Conservation (phyloP, 2,888 invertebrate genomes). For the Acronicta aceris region DNA sequence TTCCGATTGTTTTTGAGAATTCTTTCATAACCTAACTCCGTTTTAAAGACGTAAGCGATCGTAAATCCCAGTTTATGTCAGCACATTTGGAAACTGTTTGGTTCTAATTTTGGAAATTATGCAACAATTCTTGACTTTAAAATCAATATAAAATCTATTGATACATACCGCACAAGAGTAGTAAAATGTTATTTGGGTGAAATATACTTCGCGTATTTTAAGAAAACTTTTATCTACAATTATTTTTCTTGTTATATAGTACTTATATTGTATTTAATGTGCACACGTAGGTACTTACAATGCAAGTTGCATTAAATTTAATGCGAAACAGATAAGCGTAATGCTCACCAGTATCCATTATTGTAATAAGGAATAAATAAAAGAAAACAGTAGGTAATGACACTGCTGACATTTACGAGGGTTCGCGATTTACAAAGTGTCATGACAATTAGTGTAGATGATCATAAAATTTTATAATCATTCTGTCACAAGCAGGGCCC, state of each 20-base stretch:
- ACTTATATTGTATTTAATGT: constrained; percentile 32
- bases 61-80: constrained; percentile 81
- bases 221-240: constrained; percentile 14
- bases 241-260: constrained; percentile 28
- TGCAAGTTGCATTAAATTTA: constrained; percentile 47
- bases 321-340: constrained; percentile 45
- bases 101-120: constrained; percentile 78
- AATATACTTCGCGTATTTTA: constrained; percentile 14
- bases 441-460: constrained; percentile 67
- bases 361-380: constrained; percentile 39
- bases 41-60: constrained; percentile 77
- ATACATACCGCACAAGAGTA: constrained; percentile 24
- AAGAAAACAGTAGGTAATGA: constrained; percentile 47
- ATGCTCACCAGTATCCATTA: constrained; percentile 37
- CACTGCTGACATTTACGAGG: constrained; percentile 65
- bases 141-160: constrained; percentile 50
- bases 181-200: constrained; percentile 29
- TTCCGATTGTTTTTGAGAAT: constrained; percentile 78
- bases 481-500: constrained; percentile 48
- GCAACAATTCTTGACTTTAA: constrained; percentile 61
- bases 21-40: constrained; percentile 82
- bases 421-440: constrained; percentile 63
- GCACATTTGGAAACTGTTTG: constrained; percentile 75
- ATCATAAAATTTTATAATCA: constrained; percentile 59
- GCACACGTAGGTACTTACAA: constrained; percentile 31